Evolutionary conservation across 2,113 vertebrate genomes (phyloP).

Genomic region (Petaurus breviceps): DNA sequence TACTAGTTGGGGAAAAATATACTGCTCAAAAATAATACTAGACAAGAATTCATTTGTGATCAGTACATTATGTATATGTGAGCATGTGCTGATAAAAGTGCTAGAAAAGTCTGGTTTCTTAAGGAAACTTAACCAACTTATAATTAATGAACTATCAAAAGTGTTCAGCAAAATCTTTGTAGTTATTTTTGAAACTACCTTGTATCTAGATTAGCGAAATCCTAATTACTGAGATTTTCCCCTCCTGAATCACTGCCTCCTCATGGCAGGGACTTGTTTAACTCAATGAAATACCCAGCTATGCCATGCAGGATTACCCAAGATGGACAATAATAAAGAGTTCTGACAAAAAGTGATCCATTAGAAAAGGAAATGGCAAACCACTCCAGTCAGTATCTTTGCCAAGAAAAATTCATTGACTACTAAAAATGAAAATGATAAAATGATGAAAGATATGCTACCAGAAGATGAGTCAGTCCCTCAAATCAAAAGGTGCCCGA

Average conservation of each 20-base stretch:
- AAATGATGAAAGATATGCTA: neutral
- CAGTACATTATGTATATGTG: slow-evolving; percentile 21
- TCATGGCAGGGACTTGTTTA: neutral
- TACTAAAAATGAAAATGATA: too few species aligned
- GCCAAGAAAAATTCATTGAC: neutral
- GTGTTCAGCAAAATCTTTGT: slow-evolving; percentile 41
- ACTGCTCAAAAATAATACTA: neutral
- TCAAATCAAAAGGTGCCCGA: neutral
- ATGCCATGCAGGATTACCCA: neutral
- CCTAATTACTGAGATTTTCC: slow-evolving; percentile 50
- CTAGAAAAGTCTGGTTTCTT: slow-evolving; percentile 41
- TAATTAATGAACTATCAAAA: slow-evolving; percentile 41
- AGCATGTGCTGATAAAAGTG: slow-evolving; percentile 10
- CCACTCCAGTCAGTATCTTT: neutral
- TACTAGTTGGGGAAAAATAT: slow-evolving; percentile 32
- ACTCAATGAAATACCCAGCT: neutral
- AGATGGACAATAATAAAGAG: neutral
- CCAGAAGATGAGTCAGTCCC: neutral
- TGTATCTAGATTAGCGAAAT: neutral
- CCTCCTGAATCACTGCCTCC: neutral
- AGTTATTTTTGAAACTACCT: slow-evolving; percentile 35
- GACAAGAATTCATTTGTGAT: slow-evolving; percentile 28
- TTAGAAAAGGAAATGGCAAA: neutral
- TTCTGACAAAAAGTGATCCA: neutral
- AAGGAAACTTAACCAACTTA: slow-evolving; percentile 28